Conservation (phyloP, 2,797 vertebrate genomes). For the Tarsius wallacei region DNA sequence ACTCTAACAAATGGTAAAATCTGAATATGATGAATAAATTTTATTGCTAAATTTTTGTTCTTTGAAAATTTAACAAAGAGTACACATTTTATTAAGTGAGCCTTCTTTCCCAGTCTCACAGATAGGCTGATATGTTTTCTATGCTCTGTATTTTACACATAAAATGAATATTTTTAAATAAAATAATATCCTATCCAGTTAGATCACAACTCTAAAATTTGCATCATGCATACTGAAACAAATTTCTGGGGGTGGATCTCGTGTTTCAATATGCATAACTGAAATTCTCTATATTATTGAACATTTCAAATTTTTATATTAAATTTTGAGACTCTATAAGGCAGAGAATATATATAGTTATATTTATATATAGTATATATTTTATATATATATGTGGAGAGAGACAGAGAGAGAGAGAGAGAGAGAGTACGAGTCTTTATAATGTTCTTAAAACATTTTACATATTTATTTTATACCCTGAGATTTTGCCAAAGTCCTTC, state of each 20-base stretch:
- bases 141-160: neutral
- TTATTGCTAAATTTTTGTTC: neutral
- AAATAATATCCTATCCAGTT: neutral
- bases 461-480: neutral
- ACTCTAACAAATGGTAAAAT: neutral
- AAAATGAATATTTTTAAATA: conserved; percentile 17
- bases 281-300: neutral
- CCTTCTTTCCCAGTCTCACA: neutral
- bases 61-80: neutral
- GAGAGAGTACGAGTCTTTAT: neutral
- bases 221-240: neutral
- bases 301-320: neutral
- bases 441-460: conserved; percentile 2
- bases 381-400: no score
- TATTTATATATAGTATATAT: neutral
- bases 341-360: neutral
- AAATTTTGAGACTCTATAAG: neutral
- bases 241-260: neutral
- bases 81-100: neutral
- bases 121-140: neutral
- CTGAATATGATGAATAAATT: neutral
- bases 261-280: neutral
- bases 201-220: conserved; percentile 29
- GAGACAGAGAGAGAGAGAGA: no score
- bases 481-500: no score